Percentiles rank a stretch among this genome's conserved stretches.
Evolutionary conservation across 2,113 vertebrate species (phyloP).

Genomic region (Circaetus gallicus): DNA sequence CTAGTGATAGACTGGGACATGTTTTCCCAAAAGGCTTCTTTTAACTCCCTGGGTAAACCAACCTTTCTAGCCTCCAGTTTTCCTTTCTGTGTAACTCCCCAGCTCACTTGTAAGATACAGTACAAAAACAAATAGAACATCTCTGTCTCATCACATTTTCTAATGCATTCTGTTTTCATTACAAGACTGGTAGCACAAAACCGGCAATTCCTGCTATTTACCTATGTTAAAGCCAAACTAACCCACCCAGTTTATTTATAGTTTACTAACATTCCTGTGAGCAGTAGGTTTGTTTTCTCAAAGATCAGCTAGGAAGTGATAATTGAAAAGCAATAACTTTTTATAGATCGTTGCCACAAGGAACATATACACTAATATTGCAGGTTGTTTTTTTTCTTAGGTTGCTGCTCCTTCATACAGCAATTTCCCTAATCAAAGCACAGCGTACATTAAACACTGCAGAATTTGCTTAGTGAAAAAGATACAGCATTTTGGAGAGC

Average conservation of each 20-base stretch:
- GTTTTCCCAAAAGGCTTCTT: not conserved
- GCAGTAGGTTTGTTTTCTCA: not conserved
- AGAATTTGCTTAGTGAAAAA: not conserved
- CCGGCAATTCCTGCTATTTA: not conserved
- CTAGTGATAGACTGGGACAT: not conserved
- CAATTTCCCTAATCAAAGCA: constrained; percentile 21
- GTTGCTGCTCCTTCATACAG: not conserved
- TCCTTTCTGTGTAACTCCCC: not conserved
- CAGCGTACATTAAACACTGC: not conserved
- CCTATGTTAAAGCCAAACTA: not conserved
- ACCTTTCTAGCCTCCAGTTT: not conserved
- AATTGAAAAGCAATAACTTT: constrained; percentile 16
- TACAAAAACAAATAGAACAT: not conserved
- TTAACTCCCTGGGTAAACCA: not conserved
- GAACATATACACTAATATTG: not conserved
- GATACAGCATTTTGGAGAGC: not conserved
- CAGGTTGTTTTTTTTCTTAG: not conserved
- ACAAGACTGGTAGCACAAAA: not conserved
- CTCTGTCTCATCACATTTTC: not conserved
- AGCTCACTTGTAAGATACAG: not conserved
- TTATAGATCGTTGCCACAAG: not conserved
- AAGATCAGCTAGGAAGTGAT: not conserved
- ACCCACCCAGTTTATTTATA: not conserved
- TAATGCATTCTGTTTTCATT: not conserved
- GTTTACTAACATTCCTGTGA: not conserved